Percentiles rank a stretch among this genome's conserved stretches.
Evolutionary conservation across 2,113 vertebrate genomes (phyloP).

Genomic region (Gambusia affinis): DNA sequence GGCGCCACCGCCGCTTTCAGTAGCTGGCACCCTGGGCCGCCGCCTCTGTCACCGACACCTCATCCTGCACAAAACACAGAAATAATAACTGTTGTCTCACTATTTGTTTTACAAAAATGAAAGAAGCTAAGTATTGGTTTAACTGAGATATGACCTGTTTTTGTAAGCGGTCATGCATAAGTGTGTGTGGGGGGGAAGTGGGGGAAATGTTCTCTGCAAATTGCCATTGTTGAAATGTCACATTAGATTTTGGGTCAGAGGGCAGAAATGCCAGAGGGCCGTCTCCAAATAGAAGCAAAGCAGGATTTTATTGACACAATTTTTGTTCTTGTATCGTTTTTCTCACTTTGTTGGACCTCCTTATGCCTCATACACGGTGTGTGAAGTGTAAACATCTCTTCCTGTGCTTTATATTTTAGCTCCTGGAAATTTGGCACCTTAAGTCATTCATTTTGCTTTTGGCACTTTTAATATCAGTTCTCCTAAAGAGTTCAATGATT

Average conservation of each 20-base stretch:
- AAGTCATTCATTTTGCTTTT: too few species aligned
- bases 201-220: not conserved
- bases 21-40: too few species aligned
- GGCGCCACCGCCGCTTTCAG: too few species aligned
- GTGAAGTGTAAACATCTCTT: too few species aligned
- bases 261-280: conserved; percentile 11
- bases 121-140: not conserved
- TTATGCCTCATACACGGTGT: too few species aligned
- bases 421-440: not conserved
- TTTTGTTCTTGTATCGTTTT: not conserved
- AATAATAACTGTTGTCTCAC: too few species aligned
- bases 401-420: not conserved
- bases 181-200: not conserved
- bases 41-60: too few species aligned
- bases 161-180: not conserved
- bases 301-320: conserved; percentile 24
- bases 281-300: conserved; percentile 1
- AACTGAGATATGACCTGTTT: conserved; percentile 3
- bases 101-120: not conserved
- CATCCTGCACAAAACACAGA: too few species aligned
- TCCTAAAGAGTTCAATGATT: too few species aligned
- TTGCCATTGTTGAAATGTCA: conserved; percentile 45
- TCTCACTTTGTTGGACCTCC: too few species aligned
- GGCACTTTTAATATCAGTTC: too few species aligned
- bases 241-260: conserved; percentile 45